Base-by-base conservation (phyloP, 2,113 vertebrate genomes). In the Etheostoma cragini region DNA sequence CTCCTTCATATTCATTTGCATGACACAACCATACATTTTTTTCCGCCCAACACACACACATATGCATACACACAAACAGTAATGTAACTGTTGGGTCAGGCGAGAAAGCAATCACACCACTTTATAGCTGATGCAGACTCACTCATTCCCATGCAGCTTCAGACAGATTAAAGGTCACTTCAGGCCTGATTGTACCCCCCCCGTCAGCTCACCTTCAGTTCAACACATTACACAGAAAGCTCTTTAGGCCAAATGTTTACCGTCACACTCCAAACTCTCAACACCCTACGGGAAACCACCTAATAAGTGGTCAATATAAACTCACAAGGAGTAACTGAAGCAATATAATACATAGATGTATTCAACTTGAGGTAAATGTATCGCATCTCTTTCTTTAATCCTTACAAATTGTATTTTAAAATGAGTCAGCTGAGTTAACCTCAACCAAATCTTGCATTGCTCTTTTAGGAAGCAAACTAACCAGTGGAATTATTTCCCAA, bases 111-210 rank as follows among this genome's bases (percentile, higher is more conserved):
- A 87, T 85, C 78, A 72, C 5, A 30, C 50, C n/a, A 66, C 82
- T 82, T 88, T 80, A 84, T 90, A 86, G 78, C 53, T 4, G 56
- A 61, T 19, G 53, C 57, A 73, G 63, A 79, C 65, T 57, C 10
- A 7, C 8, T 80, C 58, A 12, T 84, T 84, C 63, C 58, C 75
- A 58, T 22, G 63, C 73, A 84, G 72, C 73, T 56, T 84, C 78
- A 68, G 60, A 80, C 71, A 78, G 83, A 92, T 89, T 87, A 82
- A 38, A 72, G 68, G 65, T 69, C 84, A 83, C 82, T 75, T 81
- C 82, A 83, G 71, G 69, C 64, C 76, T 68, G 54, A 73, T 89
- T 73, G 57, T 49, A 74, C 47, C 62, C 61, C 70, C 47, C 62
- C 61, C 70, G 52, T 61, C 60, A 69, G 72, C 49, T 49, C 61